These are phyloP conservation scores for Rhinella marina DNA, from an alignment of 2,797 vertebrate species.

Conservation along the genomic window DNA sequence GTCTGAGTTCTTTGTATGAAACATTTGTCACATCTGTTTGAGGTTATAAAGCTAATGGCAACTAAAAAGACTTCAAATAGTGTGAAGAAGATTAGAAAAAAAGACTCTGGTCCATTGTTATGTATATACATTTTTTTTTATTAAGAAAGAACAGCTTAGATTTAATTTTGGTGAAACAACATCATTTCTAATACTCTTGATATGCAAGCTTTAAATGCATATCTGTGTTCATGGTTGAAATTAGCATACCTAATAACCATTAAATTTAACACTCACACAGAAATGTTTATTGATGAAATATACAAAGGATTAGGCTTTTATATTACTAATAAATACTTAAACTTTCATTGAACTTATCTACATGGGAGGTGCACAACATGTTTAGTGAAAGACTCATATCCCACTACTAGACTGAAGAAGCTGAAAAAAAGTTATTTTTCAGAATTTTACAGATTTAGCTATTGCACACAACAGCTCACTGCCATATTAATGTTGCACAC, in stretches of 20 bases:
- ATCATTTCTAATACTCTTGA: conserved; percentile 57
- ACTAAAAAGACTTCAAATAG: conserved; percentile 61
- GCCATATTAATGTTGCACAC: too few relatives aligned
- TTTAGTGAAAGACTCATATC: too few relatives aligned
- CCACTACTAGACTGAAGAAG: too few relatives aligned
- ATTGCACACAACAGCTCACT: too few relatives aligned
- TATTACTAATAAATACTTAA: background rate
- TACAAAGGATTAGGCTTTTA: background rate
- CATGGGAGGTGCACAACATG: background rate
- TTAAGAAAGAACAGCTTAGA: conserved; percentile 41
- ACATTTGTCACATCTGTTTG: conserved; percentile 63
- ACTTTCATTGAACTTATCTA: background rate
- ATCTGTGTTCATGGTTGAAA: conserved; percentile 21
- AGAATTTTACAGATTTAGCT: too few relatives aligned
- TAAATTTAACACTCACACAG: background rate
- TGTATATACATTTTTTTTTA: conserved; percentile 12
- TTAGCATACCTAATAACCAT: conserved; percentile 20
- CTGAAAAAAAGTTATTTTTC: too few relatives aligned
- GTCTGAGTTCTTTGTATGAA: conserved; percentile 68
- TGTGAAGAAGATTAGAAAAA: conserved; percentile 49
- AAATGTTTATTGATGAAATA: background rate
- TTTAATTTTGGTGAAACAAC: conserved; percentile 54
- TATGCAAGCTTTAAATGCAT: conserved; percentile 58
- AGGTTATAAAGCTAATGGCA: conserved; percentile 63
- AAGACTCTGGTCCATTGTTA: conserved; percentile 55